Evolutionary conservation across 2,888 invertebrate genomes (phyloP), one percentile per base, ranked within the genome.

Genomic region (Arctia plantaginis): DNA sequence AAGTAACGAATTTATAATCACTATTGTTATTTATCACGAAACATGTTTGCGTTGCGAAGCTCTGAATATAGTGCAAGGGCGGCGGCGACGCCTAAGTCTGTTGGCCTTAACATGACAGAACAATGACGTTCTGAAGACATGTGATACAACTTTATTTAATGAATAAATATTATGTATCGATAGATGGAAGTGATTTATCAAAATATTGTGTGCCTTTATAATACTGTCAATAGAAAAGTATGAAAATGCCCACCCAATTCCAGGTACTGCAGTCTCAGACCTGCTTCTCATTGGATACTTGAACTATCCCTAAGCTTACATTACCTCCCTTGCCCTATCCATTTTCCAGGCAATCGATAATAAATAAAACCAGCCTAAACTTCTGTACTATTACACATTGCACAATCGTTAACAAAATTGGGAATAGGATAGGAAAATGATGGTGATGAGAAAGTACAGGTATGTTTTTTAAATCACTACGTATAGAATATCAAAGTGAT

Each of bases 41-140:
- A 80, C 77, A 64, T 82, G 80, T 85, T 87, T 80, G 78, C 78
- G 82, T 87, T 87, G 81, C 77, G 83, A 88, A 87, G 87, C 82
- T 76, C 80, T 82, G 80, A 76, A 91, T 89, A 82, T 89, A 85
- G 91, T 89, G 89, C 91, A 91, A 92, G 91, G 91, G 83, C 90
- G 78, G 73, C 90, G 79, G 74, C 78, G 65, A 71, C 76, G 73
- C 67, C 20, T 27, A 51, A 76, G 77, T 74, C 68, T 75, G 55
- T 75, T 81, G 82, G 78, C 84, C 84, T 87, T 80, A 79, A 74
- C 74, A 78, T 85, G 86, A 85, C 85, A 87, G 82, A 78, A 88
- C 85, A 87, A 88, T 86, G 80, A 78, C 72, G 65, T 65, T 74
- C 75, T 66, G 71, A 77, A 80, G 81, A 84, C 78, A 71, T 76